A percentile compares a stretch with the other conserved stretches of the same genome.
phyloP scores from a whole-genome alignment of 2,888 invertebrate genomes.

The Argynnis bischoffii region DNA sequence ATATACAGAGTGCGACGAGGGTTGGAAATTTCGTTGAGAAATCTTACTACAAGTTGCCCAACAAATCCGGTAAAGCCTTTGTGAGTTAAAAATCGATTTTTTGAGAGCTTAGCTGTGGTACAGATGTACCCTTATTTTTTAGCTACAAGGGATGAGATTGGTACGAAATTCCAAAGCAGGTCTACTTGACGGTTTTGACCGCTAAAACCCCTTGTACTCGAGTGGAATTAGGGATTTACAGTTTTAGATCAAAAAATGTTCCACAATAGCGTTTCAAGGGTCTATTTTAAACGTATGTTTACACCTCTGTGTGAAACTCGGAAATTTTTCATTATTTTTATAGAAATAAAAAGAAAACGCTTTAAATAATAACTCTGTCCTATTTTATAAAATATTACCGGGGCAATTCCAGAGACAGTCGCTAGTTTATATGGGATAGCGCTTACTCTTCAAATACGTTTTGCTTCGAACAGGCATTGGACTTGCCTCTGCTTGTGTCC shows the following conservation, averaged over 20 bases:
- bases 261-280: too few species aligned
- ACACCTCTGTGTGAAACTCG: too few species aligned
- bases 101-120: slow-evolving; percentile 28
- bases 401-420: too few species aligned
- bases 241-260: slow-evolving; percentile 21
- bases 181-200: slow-evolving; percentile 30
- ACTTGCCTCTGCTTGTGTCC: too few species aligned
- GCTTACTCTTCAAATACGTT: too few species aligned
- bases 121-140: slow-evolving; percentile 1
- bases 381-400: too few species aligned
- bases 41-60: slow-evolving; percentile 19
- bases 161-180: slow-evolving; percentile 1
- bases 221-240: slow-evolving; percentile 29
- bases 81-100: slow-evolving; percentile 33
- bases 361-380: too few species aligned
- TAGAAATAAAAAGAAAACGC: too few species aligned
- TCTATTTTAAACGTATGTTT: too few species aligned
- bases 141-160: slow-evolving; percentile 3
- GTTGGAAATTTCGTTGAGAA: slow-evolving; percentile 7
- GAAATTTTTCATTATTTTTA: too few species aligned
- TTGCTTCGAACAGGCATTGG: too few species aligned
- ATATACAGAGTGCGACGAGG: background rate
- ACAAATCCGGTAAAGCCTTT: slow-evolving; percentile 28
- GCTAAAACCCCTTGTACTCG: slow-evolving; percentile 32
- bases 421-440: too few species aligned